Evolutionary conservation across 2,888 invertebrate genomes (phyloP).

Genomic region (Thysanoteuthis rhombus): DNA sequence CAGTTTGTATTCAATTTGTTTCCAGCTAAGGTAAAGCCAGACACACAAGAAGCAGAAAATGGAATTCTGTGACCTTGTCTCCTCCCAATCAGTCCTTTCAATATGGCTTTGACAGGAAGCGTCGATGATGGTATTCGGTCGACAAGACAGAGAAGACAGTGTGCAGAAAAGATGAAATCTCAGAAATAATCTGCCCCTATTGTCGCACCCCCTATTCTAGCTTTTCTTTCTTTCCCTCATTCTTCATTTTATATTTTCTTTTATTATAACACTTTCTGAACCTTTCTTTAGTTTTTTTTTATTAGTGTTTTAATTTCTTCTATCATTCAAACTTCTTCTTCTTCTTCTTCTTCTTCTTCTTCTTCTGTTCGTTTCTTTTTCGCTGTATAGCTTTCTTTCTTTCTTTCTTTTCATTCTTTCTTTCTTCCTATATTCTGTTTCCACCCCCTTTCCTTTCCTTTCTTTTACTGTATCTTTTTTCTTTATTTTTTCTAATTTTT

Average conservation of each 20-base stretch:
- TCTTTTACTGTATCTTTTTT: too few relatives aligned
- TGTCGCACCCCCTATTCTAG: too few relatives aligned
- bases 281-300: neutral
- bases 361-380: neutral
- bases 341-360: neutral
- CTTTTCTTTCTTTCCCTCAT: too few relatives aligned
- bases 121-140: too few relatives aligned
- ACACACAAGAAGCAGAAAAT: neutral
- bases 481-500: too few relatives aligned
- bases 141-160: neutral
- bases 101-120: neutral
- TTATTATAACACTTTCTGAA: neutral
- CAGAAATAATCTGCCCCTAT: neutral
- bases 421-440: too few relatives aligned
- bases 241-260: too few relatives aligned
- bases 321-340: neutral
- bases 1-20: neutral
- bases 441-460: too few relatives aligned
- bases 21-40: neutral
- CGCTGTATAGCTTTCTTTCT: neutral
- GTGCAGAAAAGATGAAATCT: neutral
- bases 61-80: neutral
- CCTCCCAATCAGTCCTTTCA: neutral
- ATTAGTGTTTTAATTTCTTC: neutral
- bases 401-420: neutral